Evolutionary conservation across 2,113 vertebrate species (phyloP).

Genomic region (Maccullochella peelii): DNA sequence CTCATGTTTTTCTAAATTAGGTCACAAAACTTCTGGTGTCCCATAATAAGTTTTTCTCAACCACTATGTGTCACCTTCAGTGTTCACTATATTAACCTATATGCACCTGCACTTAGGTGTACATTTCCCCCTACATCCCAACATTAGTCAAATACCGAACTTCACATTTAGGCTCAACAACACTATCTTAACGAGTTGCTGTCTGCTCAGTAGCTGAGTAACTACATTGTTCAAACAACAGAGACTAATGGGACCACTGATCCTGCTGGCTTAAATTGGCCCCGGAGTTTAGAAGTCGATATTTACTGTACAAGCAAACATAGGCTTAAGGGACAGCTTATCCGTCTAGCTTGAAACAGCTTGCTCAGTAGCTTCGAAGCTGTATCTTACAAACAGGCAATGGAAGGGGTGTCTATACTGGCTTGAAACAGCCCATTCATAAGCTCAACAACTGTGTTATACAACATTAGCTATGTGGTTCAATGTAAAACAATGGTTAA

Average conservation of each 20-base stretch:
- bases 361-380: conserved; percentile 30
- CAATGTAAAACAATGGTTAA: not conserved
- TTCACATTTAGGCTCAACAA: conserved; percentile 8
- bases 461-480: conserved; percentile 11
- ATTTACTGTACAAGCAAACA: conserved; percentile 66
- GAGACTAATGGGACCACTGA: conserved; percentile 57
- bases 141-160: conserved; percentile 27
- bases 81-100: not conserved
- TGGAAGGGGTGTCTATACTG: not conserved
- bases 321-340: conserved; percentile 51
- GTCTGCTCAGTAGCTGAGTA: conserved; percentile 27
- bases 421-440: conserved; percentile 16
- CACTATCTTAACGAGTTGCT: conserved; percentile 30
- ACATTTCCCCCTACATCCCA: conserved; percentile 13
- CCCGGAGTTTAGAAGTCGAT: conserved; percentile 48
- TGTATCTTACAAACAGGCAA: conserved; percentile 14
- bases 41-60: conserved; percentile 21
- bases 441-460: conserved; percentile 8
- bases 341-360: conserved; percentile 48
- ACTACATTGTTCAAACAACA: conserved; percentile 54
- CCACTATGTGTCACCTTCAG: not conserved
- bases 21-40: conserved; percentile 4
- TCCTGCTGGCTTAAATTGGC: conserved; percentile 61
- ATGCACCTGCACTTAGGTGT: conserved; percentile 1
- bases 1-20: conserved; percentile 39